Base-by-base conservation (phyloP, 1,140 invertebrate species). In the Calliphora vicina region DNA sequence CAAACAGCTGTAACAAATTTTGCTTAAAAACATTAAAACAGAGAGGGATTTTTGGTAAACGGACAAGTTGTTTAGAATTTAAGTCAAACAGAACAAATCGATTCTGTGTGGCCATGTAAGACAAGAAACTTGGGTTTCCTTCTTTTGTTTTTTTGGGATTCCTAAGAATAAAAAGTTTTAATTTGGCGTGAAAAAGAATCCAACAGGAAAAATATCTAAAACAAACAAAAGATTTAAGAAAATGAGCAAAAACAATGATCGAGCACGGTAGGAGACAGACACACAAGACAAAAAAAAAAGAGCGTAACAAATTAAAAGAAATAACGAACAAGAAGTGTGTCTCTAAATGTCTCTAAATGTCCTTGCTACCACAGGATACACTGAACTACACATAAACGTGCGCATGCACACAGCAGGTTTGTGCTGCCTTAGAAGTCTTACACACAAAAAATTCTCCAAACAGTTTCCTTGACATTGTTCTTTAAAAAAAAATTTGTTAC, bases 161-260 rank as follows among this genome's bases (percentile, higher is more conserved):
- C 74, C 23, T 12, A 23, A 45, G 74, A 78, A 78, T 78, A 78
- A 78, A 78, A 78, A 78, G 74, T 78, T 78, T 78, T 78, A 43
- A 78, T 78, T 78, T 78, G 25, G 35, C 74, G 25, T 78, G 35
- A 78, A 10, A 8, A 23, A 23, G n/a, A 20, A 67, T 23, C n/a
- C 61, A 23, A 67, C 57, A 67, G 17, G 45, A 67, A n/a, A n/a
- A n/a, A 67, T 67, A 20, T n/a, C 2, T 13, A 57, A 57, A 57
- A 57, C 5, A 35, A 35, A 35, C 29, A 35, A 35, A 35, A 35
- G 10, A n/a, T n/a, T n/a, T n/a, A n/a, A n/a, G n/a, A n/a, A n/a
- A n/a, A n/a, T n/a, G n/a, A n/a, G 42, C 42, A 6, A 43, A 12
- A 43, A 43, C 42, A 5, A 43, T 43, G 12, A 43, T 43, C 42